Conservation (phyloP, 1,140 invertebrate genomes). For the Plodia interpunctella region DNA sequence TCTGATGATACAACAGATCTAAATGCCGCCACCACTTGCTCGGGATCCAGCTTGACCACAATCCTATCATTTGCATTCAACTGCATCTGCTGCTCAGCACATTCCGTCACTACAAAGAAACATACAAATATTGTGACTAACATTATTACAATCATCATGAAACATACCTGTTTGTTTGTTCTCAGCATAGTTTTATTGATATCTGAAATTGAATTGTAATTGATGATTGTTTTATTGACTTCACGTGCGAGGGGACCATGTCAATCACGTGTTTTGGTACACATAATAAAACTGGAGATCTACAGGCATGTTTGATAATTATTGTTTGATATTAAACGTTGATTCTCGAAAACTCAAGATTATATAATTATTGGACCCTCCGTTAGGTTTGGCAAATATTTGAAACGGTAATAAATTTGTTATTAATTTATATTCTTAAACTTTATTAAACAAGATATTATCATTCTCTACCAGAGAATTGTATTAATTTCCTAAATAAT, state of each 20-base stretch:
- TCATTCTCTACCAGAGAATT: too few relatives aligned
- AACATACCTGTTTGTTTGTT: background rate
- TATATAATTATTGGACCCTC: too few relatives aligned
- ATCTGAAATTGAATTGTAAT: background rate
- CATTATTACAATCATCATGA: background rate
- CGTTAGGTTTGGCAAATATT: too few relatives aligned
- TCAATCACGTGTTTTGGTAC: background rate
- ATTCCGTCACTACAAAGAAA: background rate
- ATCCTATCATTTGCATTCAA: background rate
- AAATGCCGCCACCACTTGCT: slow-evolving; percentile 31
- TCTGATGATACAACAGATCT: slow-evolving; percentile 25
- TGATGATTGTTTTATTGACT: background rate
- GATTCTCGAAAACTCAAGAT: too few relatives aligned
- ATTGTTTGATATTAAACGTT: too few relatives aligned
- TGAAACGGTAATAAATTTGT: too few relatives aligned
- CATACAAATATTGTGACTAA: background rate
- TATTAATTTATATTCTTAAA: too few relatives aligned
- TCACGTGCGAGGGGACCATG: background rate
- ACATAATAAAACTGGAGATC: background rate
- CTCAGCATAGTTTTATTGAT: background rate
- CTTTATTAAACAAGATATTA: too few relatives aligned
- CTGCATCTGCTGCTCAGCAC: background rate
- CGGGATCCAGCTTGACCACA: slow-evolving; percentile 20
- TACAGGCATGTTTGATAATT: too few relatives aligned
- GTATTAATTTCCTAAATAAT: too few relatives aligned